Evolutionary conservation across 2,888 invertebrate species (phyloP).

Genomic region (Ennomos fuscantarius): DNA sequence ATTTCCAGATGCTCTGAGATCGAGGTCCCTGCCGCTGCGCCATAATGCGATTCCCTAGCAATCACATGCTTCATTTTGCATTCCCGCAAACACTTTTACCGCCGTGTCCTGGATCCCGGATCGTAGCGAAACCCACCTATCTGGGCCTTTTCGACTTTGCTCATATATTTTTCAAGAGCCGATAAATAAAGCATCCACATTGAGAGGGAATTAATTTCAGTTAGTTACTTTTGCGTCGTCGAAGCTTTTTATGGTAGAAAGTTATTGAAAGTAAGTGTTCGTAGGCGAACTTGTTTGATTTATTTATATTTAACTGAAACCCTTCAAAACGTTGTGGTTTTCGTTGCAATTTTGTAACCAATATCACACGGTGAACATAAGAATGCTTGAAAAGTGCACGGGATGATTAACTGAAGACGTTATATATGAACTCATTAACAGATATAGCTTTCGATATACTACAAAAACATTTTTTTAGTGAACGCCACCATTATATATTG

Average conservation of each 20-base stretch:
- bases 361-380: too few species aligned
- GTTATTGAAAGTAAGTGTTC: not conserved
- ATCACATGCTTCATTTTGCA: slow-evolving; percentile 82
- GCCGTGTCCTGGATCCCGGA: slow-evolving; percentile 51
- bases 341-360: too few species aligned
- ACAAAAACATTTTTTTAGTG: too few species aligned
- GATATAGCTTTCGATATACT: too few species aligned
- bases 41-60: slow-evolving; percentile 75
- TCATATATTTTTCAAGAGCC: slow-evolving; percentile 36
- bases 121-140: slow-evolving; percentile 33
- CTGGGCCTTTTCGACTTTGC: slow-evolving; percentile 35
- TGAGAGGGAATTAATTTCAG: slow-evolving; percentile 29
- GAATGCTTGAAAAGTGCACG: too few species aligned
- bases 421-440: too few species aligned
- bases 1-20: slow-evolving; percentile 47
- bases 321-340: too few species aligned
- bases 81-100: slow-evolving; percentile 73
- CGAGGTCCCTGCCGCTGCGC: slow-evolving; percentile 51
- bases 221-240: slow-evolving; percentile 38
- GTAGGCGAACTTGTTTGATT: not conserved
- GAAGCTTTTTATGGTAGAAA: not conserved
- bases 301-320: too few species aligned
- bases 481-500: too few species aligned
- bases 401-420: too few species aligned
- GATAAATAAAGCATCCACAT: slow-evolving; percentile 33